Evolutionary conservation across 2,797 vertebrate species (phyloP).

Genomic region (Tenualosa thibaudeaui): DNA sequence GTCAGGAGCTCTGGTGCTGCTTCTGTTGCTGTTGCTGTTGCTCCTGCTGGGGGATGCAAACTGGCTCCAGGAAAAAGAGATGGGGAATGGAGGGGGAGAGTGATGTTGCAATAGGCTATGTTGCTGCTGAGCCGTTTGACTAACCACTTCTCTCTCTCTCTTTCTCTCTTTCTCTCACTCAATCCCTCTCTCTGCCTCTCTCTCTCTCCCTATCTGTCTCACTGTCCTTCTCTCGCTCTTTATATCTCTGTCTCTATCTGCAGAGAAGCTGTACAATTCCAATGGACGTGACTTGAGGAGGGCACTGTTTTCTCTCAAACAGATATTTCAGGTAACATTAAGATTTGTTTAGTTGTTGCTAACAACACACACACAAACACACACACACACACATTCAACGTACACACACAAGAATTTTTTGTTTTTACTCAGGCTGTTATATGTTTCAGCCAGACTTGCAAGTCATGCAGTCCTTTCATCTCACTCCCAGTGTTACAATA

Average conservation of each 20-base stretch:
- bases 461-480: neutral
- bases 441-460: neutral
- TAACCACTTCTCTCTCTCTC: neutral
- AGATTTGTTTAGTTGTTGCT: neutral
- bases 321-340: conserved; percentile 91
- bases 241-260: conserved; percentile 48
- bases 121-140: conserved; percentile 10
- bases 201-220: neutral
- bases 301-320: conserved; percentile 94
- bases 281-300: conserved; percentile 91
- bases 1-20: neutral
- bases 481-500: neutral
- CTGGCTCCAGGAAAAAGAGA: neutral
- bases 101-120: conserved; percentile 16
- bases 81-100: neutral
- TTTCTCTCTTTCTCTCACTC: neutral
- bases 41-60: neutral
- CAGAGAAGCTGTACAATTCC: conserved; percentile 94
- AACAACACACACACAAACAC: conserved; percentile 35
- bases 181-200: neutral
- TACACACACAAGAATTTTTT: too few relatives aligned
- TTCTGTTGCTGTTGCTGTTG: neutral
- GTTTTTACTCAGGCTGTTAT: neutral
- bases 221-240: neutral
- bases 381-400: conserved; percentile 43